Evolutionary conservation across 2,797 vertebrate genomes (phyloP).

Genomic region (Gorsachius magnificus): DNA sequence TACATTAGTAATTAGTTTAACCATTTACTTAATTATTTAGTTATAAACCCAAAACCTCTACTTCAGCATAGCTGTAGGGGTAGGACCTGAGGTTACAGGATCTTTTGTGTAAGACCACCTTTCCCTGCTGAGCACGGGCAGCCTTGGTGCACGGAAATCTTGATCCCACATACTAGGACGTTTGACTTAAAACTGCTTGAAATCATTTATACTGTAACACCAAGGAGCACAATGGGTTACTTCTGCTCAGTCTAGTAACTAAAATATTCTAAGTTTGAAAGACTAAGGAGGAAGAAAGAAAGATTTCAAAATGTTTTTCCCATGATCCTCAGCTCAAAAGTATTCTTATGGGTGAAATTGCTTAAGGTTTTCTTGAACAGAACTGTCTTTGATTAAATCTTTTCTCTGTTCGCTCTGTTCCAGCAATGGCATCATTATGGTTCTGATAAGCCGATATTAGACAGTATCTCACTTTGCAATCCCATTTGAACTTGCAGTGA

Average conservation of each 20-base stretch:
- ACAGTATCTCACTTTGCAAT: conserved; percentile 11
- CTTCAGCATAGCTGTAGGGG: not conserved
- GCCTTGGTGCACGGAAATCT: not conserved
- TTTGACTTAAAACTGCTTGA: not conserved
- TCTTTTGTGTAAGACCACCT: not conserved
- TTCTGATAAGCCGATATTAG: conserved; percentile 18
- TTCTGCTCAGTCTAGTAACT: not conserved
- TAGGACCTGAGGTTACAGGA: not conserved
- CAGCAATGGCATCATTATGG: not conserved
- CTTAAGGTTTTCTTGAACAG: conserved; percentile 32
- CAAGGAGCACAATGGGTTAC: not conserved
- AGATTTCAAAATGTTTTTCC: not conserved
- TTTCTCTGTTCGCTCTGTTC: not conserved
- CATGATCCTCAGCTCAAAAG: not conserved
- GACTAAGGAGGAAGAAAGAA: not conserved
- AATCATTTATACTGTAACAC: not conserved
- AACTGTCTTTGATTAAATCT: conserved; percentile 50
- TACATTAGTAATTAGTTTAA: not conserved
- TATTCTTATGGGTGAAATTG: not conserved
- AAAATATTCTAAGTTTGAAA: not conserved
- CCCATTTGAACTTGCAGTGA: conserved; percentile 38
- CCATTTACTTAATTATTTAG: not conserved
- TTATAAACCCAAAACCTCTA: not conserved
- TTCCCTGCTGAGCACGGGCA: not conserved
- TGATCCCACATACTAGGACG: not conserved